These are phyloP conservation scores for Xanthia togata DNA, from an alignment of 2,888 invertebrate genomes.

Conservation along the genomic window DNA sequence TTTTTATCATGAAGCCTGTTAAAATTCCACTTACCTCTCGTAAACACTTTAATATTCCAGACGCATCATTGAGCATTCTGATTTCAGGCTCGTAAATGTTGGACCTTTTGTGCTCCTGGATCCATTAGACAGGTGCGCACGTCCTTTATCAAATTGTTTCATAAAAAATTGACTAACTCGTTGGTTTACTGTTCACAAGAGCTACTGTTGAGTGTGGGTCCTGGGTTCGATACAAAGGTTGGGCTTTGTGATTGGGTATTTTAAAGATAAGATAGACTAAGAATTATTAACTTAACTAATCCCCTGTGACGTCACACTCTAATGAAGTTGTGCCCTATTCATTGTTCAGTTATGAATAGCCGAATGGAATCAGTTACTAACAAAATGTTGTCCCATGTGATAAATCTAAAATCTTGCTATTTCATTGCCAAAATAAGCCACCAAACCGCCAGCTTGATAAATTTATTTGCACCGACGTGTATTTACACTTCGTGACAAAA, in stretches of 20 bases:
- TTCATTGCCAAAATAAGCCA: conserved; percentile 1
- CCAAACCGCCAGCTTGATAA: conserved; percentile 16
- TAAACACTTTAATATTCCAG: conserved; percentile 53
- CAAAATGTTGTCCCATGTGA: neutral
- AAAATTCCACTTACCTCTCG: conserved; percentile 47
- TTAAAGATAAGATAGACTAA: neutral
- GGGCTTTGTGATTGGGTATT: neutral
- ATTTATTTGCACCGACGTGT: conserved; percentile 36
- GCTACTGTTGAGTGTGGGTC: neutral
- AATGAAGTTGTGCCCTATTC: neutral
- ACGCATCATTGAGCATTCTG: conserved; percentile 49
- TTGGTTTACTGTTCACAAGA: neutral
- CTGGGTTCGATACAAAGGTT: neutral
- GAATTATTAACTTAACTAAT: neutral
- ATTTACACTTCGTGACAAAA: conserved; percentile 59
- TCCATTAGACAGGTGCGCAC: conserved; percentile 36
- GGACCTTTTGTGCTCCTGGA: conserved; percentile 36
- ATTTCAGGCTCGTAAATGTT: conserved; percentile 38
- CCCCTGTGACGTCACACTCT: neutral
- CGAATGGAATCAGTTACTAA: neutral
- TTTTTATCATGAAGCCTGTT: conserved; percentile 49
- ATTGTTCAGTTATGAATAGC: neutral
- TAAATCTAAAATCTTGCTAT: too few species aligned
- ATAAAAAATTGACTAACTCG: neutral
- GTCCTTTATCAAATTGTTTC: conserved; percentile 21